A percentile compares a stretch with the other conserved stretches of the same genome.
Evolutionary conservation across 2,113 vertebrate genomes (phyloP).

Genomic region (Campylomormyrus tamandua): DNA sequence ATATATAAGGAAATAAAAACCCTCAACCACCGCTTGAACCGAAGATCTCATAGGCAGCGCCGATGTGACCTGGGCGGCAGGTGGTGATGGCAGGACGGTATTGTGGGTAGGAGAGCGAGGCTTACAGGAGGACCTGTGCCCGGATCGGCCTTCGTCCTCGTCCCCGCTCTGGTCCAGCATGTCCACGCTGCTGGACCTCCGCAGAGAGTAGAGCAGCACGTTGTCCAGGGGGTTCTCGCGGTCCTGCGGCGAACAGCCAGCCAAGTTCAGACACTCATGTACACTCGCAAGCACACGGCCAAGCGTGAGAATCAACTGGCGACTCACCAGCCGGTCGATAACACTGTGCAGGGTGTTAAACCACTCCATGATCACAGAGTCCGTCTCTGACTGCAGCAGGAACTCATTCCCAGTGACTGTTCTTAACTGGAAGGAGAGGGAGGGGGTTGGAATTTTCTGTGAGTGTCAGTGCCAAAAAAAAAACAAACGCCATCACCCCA

Average conservation of each 20-base stretch:
- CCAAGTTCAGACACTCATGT: not conserved
- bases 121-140: slow-evolving; percentile 52
- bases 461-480: not conserved
- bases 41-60: not conserved
- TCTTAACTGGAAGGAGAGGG: slow-evolving; percentile 59
- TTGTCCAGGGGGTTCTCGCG: slow-evolving; percentile 78
- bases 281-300: not conserved
- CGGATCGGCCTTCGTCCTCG: slow-evolving; percentile 52
- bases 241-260: slow-evolving; percentile 58
- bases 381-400: slow-evolving; percentile 80
- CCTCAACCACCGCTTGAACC: not conserved
- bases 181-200: slow-evolving; percentile 57
- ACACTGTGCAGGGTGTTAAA: slow-evolving; percentile 69
- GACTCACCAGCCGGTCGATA: slow-evolving; percentile 74
- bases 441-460: not conserved
- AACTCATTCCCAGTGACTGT: slow-evolving; percentile 84
- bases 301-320: not conserved
- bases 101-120: not conserved
- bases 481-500: not conserved
- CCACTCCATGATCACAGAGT: slow-evolving; percentile 74
- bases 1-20: not conserved
- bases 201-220: slow-evolving; percentile 65
- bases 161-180: slow-evolving; percentile 75
- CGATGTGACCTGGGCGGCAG: not conserved
- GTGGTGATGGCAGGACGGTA: not conserved